Base-by-base conservation (phyloP, 2,888 invertebrate species). In the Spodoptera littoralis region DNA sequence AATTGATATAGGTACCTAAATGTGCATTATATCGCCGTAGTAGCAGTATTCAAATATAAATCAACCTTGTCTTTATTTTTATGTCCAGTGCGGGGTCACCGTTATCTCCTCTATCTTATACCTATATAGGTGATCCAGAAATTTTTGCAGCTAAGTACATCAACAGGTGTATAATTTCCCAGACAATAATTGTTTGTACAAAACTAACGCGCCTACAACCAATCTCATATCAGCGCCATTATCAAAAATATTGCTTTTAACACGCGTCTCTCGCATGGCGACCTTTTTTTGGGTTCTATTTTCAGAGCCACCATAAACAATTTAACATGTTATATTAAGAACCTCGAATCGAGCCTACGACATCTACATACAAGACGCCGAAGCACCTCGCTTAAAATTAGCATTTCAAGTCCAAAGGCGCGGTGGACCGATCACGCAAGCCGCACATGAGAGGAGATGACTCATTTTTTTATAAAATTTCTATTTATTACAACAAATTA, bases 11-110 rank as follows among this genome's bases (percentile, higher is more conserved):
- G 36, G 42, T 64, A 60, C 42, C 24, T 62, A 65, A 61, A 18
- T 58, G 58, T 53, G 52, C 46, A 61, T 53, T 52, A 66, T 68
- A 47, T 66, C 52, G 65, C 53, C 60, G 64, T 67, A 65, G 69
- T 51, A 73, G 65, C 62, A 59, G 44, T 55, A 65, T 69, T 75
- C 55, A 77, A 72, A 75, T 67, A 60, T 69, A 71, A 70, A 76
- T 74, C 69, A 80, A 76, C 67, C 69, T 73, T 69, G 79, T 65
- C 51, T 70, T 69, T 70, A 77, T 73, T 75, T 65, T 65, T 62
- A 69, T 60, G 64, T 70, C 59, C 65, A 65, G 60, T 68, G 67
- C 65, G 66, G 70, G 79, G 81, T 76, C 72, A 80, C 5, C 49
- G 62, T 74, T 80, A 80, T 80, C 76, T 66, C 27, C 24, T 58